Evolutionary conservation across 2,797 vertebrate species (phyloP), one percentile per base, ranked within the genome.

Genomic region (Chloroceryle inda): DNA sequence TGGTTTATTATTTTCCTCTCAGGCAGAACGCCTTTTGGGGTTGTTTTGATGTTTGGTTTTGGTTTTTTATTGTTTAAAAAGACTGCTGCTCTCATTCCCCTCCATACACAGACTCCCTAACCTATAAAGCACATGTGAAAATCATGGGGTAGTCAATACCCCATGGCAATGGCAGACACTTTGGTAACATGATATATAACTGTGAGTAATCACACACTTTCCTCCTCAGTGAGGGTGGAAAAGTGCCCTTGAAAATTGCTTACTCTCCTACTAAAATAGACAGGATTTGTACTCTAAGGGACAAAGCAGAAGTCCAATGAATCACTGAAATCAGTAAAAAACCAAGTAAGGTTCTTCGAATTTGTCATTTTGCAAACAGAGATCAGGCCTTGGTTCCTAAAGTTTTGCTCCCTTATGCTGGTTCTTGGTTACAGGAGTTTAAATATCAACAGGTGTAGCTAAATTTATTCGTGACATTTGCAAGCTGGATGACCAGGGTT

Each of bases 171-270:
- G 37, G 66, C 76, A 96, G 89, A 63, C 82, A 20, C 82, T 92
- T 72, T 78, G 76, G 79, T 94, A 92, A 90, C 79, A 90, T 91
- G 91, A 84, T 95, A 84, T 94, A 88, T 94, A 84, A 63, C 62
- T 38, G 21, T 94, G 83, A 94, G 92, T 89, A 90, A 92, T 92
- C 87, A 84, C 79, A 69, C 5, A 4, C 22, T 84, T 62, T 78
- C 18, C 59, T 84, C 23, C 59, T 87, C 86, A 64, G 76, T 82
- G 76, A 73, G 56, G 67, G 63, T 69, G 40, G 75, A 83, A 87
- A 95, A 93, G 75, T 92, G 91, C 81, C 78, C 92, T 96, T 93
- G 94, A 96, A 91, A 92, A 91, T 73, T 69, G 77, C 88, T 95
- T 93, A 82, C 86, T 89, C 75, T 79, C 84, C 52, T 45, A 29